Evolutionary conservation across 2,888 invertebrate genomes (phyloP), one percentile per base, ranked within the genome.

Genomic region (Corythucha ciliata): DNA sequence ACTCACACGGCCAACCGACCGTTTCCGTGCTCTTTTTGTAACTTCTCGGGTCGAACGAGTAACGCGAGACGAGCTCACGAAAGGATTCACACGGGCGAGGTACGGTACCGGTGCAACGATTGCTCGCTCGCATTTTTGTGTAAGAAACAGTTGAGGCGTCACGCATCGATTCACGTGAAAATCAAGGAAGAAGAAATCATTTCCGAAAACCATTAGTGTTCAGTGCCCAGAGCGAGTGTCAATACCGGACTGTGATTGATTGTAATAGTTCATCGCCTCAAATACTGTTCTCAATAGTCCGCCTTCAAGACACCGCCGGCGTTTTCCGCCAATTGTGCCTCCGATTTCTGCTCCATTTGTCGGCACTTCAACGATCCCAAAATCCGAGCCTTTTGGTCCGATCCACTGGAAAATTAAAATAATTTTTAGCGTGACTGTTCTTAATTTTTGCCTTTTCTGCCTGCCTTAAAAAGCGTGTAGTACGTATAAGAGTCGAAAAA

Each of bases 261-360:
- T 36, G 97, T 98, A 65, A 96, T 88, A 0, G 98, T 98, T 14
- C 93, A 83, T 48, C 97, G 78, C 48, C 93, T 77, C 88, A 96
- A 94, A 73, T 98, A 98, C 69, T 85, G 86, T 71, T 94, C 96
- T 98, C 98, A 98, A 3, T 94, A 78, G 74, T 99, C 98, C 33
- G 93, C 93, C 72, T 98, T 98, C 24, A 98, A 79, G n/a, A 98
- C 98, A 48, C 97, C 96, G 32, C 98, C 91, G 0, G 90, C 90
- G 26, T 85, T 81, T 70, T 92, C 92, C 90, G 54, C 97, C 97
- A 71, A 98, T 98, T 1, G 97, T 98, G 25, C 98, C 98, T 14
- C 98, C 98, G 61, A 98, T 98, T 72, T 98, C 98, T 12, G 97
- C 98, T 54, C 98, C 98, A 67, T 88, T 93, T 0, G 98, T 99